Conservation (phyloP, 2,113 vertebrate genomes). For the Boleophthalmus pectinirostris region DNA sequence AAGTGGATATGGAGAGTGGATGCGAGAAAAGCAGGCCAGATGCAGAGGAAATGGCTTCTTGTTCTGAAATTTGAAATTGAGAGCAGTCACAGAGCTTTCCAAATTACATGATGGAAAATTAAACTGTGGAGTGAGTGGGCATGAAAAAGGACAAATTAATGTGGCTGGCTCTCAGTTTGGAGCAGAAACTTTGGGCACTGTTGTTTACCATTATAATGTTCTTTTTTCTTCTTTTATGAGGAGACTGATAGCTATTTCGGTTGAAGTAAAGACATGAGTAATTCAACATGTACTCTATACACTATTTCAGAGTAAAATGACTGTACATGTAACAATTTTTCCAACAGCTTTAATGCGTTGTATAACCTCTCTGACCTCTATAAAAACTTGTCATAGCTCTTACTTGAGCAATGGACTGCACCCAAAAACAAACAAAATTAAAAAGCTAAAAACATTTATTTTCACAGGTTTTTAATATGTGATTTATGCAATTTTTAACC, state of each 20-base stretch:
- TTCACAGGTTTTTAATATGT: background rate
- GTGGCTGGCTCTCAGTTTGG: background rate
- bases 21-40: conserved; percentile 21
- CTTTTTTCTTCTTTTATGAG: no score
- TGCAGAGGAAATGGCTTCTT: conserved; percentile 29
- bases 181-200: background rate
- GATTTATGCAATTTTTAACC: background rate
- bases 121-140: conserved; percentile 1
- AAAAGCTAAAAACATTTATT: background rate
- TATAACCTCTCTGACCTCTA: no score
- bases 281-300: no score
- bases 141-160: background rate
- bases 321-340: background rate
- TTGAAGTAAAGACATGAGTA: no score
- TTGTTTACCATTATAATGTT: background rate
- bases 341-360: no score
- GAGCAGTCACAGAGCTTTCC: conserved; percentile 18
- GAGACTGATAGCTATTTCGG: no score
- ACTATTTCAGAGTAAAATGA: no score
- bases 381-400: no score
- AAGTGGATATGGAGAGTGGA: conserved; percentile 17
- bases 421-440: no score
- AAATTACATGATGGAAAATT: conserved; percentile 27
- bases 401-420: no score
- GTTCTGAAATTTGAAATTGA: conserved; percentile 23